Conservation (phyloP, 2,888 invertebrate species). For the Drosophila macrospina region DNA sequence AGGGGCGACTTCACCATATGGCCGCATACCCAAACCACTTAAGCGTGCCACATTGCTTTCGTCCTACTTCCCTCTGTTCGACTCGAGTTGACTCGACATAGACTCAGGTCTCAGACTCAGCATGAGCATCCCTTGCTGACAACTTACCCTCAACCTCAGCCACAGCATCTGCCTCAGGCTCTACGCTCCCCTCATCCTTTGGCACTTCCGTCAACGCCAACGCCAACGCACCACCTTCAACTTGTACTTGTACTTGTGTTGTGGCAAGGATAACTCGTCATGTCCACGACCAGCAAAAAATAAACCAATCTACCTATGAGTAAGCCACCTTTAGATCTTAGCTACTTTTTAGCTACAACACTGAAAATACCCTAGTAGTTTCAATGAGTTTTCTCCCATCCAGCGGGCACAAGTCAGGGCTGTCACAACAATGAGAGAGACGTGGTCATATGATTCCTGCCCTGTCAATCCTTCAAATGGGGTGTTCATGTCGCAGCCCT, state of each 20-base stretch:
- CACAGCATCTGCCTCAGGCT: constrained; percentile 2
- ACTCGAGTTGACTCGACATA: constrained; percentile 10
- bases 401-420: constrained; percentile 42
- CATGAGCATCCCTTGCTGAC: constrained; percentile 68
- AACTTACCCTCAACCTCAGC: constrained; percentile 9
- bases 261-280: constrained; percentile 24
- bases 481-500: constrained; percentile 37
- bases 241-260: constrained; percentile 13
- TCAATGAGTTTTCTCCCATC: constrained; percentile 14
- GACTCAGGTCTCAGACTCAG: neutral
- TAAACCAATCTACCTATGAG: constrained; percentile 51
- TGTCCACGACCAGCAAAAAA: constrained; percentile 37
- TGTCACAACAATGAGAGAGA: constrained; percentile 39
- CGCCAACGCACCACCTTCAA: constrained; percentile 21
- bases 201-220: constrained; percentile 3
- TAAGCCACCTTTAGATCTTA: constrained; percentile 55
- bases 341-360: constrained; percentile 14
- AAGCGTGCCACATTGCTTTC: constrained; percentile 63
- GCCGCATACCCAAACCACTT: constrained; percentile 67
- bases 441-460: constrained; percentile 52
- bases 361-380: constrained; percentile 31
- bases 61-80: constrained; percentile 38
- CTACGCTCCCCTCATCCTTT: neutral
- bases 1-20: constrained; percentile 68
- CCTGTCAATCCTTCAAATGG: constrained; percentile 34